Evolutionary conservation across 64 coral and sea anemone species (phyloP).

Genomic region (Montipora foliosa): DNA sequence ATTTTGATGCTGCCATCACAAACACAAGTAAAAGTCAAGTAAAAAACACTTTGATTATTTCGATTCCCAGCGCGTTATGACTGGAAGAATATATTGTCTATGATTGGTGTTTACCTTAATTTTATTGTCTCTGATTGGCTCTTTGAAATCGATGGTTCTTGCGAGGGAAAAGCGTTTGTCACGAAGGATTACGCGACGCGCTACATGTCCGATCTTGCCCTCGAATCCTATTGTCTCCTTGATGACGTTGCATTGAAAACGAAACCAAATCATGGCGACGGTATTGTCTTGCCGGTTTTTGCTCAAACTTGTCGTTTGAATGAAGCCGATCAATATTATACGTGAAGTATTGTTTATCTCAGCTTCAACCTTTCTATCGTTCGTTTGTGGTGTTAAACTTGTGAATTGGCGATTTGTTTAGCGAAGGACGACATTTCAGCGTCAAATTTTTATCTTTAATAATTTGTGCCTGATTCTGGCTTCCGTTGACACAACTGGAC

Average conservation of each 20-base stretch:
- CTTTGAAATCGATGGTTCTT: conserved; percentile 23
- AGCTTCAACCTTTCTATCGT: too few species aligned
- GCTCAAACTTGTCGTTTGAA: conserved; percentile 30
- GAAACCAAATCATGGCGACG: conserved; percentile 14
- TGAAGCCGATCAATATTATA: background rate
- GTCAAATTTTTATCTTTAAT: too few species aligned
- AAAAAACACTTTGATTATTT: conserved; percentile 25
- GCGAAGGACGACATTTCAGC: too few species aligned
- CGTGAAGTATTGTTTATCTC: background rate
- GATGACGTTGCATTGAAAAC: background rate
- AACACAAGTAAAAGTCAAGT: background rate
- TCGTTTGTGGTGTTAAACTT: too few species aligned
- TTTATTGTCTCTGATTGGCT: conserved; percentile 31
- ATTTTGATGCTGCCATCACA: background rate
- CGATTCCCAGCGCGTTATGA: conserved; percentile 48
- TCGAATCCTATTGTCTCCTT: background rate
- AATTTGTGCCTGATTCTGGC: too few species aligned
- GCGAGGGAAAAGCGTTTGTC: conserved; percentile 39
- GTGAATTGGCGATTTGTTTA: too few species aligned
- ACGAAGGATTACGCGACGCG: background rate
- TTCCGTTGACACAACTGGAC: too few species aligned
- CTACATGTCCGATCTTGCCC: conserved; percentile 14
- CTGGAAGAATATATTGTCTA: conserved; percentile 17
- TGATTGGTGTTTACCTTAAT: conserved; percentile 38
- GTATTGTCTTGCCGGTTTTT: background rate